Conservation (phyloP, 2,888 invertebrate species). For the Tridacna crocea region DNA sequence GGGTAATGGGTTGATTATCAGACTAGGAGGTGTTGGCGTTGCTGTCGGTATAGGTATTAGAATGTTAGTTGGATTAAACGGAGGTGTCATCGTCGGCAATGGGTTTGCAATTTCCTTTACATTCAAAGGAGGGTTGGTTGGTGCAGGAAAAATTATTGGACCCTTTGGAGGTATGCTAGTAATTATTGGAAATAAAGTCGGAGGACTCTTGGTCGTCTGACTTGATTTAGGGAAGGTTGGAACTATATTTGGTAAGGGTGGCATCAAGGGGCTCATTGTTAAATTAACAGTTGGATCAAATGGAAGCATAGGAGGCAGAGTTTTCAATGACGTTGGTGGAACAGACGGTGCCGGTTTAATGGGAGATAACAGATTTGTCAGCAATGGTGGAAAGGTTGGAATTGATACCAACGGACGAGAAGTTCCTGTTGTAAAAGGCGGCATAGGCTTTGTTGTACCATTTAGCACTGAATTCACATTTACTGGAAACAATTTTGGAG, state of each 20-base stretch:
- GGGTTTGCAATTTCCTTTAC: background rate
- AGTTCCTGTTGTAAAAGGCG: background rate
- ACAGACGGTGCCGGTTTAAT: background rate
- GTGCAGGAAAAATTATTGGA: no score
- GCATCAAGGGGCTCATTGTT: background rate
- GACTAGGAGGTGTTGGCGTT: background rate
- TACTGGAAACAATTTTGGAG: background rate
- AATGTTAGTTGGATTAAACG: background rate
- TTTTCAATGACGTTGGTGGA: background rate
- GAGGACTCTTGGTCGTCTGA: no score
- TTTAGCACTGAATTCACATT: background rate
- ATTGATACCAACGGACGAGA: background rate
- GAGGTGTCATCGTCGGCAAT: background rate
- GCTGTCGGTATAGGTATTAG: no score
- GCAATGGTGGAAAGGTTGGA: background rate
- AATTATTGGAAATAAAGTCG: no score
- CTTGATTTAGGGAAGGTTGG: slow-evolving; percentile 2
- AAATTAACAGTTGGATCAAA: slow-evolving; percentile 1
- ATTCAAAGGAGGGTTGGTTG: no score
- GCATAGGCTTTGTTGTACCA: background rate
- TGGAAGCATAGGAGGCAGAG: slow-evolving; percentile 1
- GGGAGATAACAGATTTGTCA: background rate
- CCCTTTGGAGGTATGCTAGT: no score
- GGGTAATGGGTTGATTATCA: background rate
- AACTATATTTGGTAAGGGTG: background rate